These are phyloP conservation scores for Amphilophus citrinellus DNA, from an alignment of 2,113 vertebrate species.

Conservation along the genomic window DNA sequence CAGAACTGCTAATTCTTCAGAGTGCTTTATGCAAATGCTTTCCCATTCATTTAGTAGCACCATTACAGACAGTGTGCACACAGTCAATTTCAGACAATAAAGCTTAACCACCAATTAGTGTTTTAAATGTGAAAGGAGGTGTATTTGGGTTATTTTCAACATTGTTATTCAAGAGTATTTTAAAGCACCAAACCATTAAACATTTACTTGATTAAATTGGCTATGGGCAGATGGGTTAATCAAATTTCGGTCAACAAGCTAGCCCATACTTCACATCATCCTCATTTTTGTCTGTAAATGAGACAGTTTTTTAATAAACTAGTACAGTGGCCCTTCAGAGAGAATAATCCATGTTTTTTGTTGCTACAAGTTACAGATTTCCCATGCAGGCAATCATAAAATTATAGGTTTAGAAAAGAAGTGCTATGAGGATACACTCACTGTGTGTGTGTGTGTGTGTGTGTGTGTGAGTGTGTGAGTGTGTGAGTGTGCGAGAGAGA, in stretches of 20 bases:
- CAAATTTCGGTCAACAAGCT: not conserved
- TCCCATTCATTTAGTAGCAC: not conserved
- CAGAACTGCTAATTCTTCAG: not conserved
- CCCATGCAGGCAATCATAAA: not conserved
- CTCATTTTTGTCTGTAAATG: not conserved
- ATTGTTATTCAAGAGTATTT: not conserved
- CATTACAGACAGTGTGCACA: not conserved
- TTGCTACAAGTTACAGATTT: not conserved
- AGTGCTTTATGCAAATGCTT: not conserved
- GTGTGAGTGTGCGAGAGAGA: not conserved
- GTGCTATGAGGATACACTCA: not conserved
- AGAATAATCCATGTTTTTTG: not conserved
- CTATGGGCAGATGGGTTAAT: not conserved
- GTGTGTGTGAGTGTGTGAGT: no score
- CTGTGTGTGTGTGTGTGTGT: not conserved
- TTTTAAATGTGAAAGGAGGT: not conserved
- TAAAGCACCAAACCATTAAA: not conserved
- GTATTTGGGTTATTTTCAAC: not conserved
- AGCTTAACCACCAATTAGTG: not conserved
- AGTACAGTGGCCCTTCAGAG: not conserved
- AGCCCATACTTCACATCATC: not conserved
- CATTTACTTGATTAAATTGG: not conserved
- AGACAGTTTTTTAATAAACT: not conserved
- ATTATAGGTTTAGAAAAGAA: not conserved
- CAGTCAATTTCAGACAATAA: not conserved